These are phyloP conservation scores for Lepus europaeus DNA, from an alignment of 2,113 vertebrate genomes.

Conservation along the genomic window DNA sequence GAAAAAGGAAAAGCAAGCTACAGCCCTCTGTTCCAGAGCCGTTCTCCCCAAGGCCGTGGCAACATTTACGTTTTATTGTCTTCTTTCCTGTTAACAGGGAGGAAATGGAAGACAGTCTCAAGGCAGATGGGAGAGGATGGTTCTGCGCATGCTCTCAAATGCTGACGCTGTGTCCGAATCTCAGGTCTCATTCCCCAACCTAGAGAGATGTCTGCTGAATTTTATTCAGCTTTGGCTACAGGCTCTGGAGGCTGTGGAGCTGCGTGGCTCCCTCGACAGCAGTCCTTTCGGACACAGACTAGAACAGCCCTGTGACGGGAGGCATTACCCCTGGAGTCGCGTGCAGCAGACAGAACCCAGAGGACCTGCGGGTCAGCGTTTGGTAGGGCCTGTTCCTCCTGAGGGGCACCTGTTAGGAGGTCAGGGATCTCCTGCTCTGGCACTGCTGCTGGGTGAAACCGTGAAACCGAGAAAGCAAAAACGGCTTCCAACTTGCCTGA, in stretches of 20 bases:
- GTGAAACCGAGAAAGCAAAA: not conserved
- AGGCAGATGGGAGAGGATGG: not conserved
- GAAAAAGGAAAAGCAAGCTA: not conserved
- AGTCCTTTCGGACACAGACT: not conserved
- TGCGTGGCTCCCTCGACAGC: not conserved
- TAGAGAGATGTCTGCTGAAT: not conserved
- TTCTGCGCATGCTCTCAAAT: not conserved
- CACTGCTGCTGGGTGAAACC: not conserved
- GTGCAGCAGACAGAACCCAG: not conserved
- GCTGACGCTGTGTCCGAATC: not conserved
- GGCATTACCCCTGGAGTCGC: not conserved
- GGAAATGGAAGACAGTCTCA: not conserved
- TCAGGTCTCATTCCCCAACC: not conserved
- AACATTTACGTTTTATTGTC: not conserved
- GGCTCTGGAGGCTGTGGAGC: not conserved
- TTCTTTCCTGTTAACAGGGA: not conserved
- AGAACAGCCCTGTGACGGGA: not conserved
- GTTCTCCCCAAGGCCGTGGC: not conserved
- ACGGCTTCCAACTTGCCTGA: not conserved
- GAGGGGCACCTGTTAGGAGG: not conserved
- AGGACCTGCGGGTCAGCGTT: not conserved
- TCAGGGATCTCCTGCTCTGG: not conserved
- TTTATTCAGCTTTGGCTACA: not conserved
- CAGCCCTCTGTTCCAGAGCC: not conserved
- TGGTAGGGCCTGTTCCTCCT: not conserved